phyloP scores from a whole-genome alignment of 2,888 invertebrate genomes.

The Elysia crispata region DNA sequence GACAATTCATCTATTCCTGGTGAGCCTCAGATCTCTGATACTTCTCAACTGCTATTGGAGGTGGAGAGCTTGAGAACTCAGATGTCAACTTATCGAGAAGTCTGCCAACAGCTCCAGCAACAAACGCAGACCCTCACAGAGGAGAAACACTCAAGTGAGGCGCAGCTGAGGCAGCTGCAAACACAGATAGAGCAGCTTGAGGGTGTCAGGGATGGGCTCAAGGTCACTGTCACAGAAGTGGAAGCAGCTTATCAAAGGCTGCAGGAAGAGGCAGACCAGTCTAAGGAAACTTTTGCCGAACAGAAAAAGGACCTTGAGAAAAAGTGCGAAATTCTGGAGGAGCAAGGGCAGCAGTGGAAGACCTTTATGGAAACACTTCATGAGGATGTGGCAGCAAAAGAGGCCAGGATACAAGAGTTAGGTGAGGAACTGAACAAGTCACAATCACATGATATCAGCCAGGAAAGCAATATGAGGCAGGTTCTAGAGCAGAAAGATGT shows the following conservation, averaged over 20 bases:
- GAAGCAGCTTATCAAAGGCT: constrained; percentile 53
- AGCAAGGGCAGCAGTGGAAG: constrained; percentile 45
- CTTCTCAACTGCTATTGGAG: constrained; percentile 26
- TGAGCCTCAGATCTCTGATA: not conserved
- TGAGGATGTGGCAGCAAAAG: constrained; percentile 33
- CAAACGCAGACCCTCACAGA: constrained; percentile 63
- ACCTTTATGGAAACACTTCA: constrained; percentile 40
- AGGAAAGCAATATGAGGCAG: constrained; percentile 32
- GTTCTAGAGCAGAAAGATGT: constrained; percentile 49
- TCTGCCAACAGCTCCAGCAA: constrained; percentile 62
- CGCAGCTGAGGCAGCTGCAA: constrained; percentile 51
- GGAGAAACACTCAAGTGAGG: constrained; percentile 13
- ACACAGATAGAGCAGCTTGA: constrained; percentile 48
- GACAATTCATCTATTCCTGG: not conserved
- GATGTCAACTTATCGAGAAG: constrained; percentile 60
- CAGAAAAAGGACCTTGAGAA: constrained; percentile 31
- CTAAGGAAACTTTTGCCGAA: constrained; percentile 38
- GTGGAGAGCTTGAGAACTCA: constrained; percentile 58
- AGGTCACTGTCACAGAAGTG: constrained; percentile 38
- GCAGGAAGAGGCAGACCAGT: constrained; percentile 55
- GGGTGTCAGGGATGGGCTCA: constrained; percentile 49
- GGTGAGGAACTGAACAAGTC: constrained; percentile 26
- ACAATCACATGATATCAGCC: not conserved
- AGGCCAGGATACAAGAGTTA: constrained; percentile 30
- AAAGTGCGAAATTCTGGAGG: constrained; percentile 31